Evolutionary conservation across 2,888 invertebrate species (phyloP).

Genomic region (Cloeon dipterum): DNA sequence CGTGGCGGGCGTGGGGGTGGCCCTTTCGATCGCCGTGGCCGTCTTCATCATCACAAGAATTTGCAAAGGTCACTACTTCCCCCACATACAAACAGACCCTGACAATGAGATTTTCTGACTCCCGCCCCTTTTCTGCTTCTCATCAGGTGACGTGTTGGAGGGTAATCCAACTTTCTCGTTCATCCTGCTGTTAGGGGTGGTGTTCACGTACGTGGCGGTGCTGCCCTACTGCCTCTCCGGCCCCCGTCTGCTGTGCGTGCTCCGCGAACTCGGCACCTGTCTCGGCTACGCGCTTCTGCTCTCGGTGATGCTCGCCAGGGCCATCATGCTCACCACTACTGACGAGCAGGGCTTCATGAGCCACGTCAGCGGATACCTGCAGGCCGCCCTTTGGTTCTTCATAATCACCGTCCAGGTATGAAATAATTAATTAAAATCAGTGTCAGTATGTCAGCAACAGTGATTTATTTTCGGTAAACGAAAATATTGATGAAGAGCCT

Average conservation of each 20-base stretch:
- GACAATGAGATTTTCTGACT: too few species aligned
- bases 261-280: slow-evolving; percentile 30
- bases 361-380: slow-evolving; percentile 45
- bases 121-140: too few species aligned
- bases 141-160: slow-evolving; percentile 37
- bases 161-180: slow-evolving; percentile 33
- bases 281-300: slow-evolving; percentile 36
- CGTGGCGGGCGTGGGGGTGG: slow-evolving; percentile 36
- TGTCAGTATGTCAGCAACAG: too few species aligned
- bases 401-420: slow-evolving; percentile 25
- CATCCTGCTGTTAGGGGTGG: slow-evolving; percentile 19
- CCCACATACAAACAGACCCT: too few species aligned
- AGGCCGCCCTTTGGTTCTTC: slow-evolving; percentile 22
- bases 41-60: slow-evolving; percentile 39
- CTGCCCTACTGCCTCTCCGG: slow-evolving; percentile 20
- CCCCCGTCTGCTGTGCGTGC: slow-evolving; percentile 21
- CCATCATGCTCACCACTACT: slow-evolving; percentile 38
- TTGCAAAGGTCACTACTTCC: slow-evolving; percentile 20
- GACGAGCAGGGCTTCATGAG: slow-evolving; percentile 40
- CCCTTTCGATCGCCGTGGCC: slow-evolving; percentile 37
- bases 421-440: too few species aligned
- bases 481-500: too few species aligned
- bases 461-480: too few species aligned
- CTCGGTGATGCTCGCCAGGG: slow-evolving; percentile 35
- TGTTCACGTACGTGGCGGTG: slow-evolving; percentile 19